These are phyloP conservation scores for Chelidonichthys spinosus DNA, from an alignment of 2,797 vertebrate genomes.

Conservation along the genomic window DNA sequence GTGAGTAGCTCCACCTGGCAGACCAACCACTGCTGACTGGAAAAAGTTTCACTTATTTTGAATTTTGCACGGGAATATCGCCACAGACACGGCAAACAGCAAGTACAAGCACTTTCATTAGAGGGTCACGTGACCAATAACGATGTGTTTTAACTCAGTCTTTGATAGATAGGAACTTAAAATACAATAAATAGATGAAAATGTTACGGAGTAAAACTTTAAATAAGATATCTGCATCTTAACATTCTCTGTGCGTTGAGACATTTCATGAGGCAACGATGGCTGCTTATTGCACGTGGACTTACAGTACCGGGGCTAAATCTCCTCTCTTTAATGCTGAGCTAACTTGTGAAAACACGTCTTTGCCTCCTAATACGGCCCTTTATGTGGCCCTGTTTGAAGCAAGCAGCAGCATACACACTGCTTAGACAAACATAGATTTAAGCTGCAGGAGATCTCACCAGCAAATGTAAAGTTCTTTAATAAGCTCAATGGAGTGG, in stretches of 20 bases:
- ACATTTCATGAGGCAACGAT: neutral
- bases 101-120: too few relatives aligned
- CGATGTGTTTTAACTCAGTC: too few relatives aligned
- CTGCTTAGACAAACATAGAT: constrained; percentile 1
- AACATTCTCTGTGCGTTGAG: neutral
- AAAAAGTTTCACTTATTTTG: too few relatives aligned
- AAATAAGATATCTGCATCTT: neutral
- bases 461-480: neutral
- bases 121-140: too few relatives aligned
- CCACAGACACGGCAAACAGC: too few relatives aligned
- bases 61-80: too few relatives aligned
- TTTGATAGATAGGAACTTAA: too few relatives aligned
- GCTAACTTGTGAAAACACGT: neutral
- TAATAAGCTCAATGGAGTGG: neutral
- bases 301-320: neutral
- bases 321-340: neutral
- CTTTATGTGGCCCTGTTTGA: neutral
- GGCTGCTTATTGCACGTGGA: neutral
- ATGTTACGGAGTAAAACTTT: too few relatives aligned
- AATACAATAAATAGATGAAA: too few relatives aligned
- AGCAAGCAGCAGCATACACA: neutral
- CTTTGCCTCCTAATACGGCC: neutral
- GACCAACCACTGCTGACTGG: too few relatives aligned
- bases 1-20: too few relatives aligned
- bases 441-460: neutral